phyloP scores from a whole-genome alignment of 2,888 invertebrate species.

The Orchesella flavescens region DNA sequence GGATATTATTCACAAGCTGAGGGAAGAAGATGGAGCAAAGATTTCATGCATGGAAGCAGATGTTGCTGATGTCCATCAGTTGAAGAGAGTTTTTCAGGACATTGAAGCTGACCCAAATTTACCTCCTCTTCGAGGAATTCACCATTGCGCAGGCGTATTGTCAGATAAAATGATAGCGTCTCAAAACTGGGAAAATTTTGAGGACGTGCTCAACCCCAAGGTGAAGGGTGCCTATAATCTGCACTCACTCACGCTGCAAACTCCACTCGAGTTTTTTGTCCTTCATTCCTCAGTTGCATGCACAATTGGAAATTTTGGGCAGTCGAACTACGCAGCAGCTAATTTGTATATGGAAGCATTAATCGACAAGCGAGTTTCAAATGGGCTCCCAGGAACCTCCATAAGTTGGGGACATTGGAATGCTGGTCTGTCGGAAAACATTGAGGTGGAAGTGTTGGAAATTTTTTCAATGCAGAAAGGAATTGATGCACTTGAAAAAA shows the following conservation, averaged over 20 bases:
- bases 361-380: not conserved
- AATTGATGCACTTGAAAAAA: too few relatives aligned
- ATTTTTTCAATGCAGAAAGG: too few relatives aligned
- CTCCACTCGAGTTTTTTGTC: constrained; percentile 35
- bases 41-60: too few relatives aligned
- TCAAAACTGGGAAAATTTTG: constrained; percentile 11
- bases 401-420: not conserved
- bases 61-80: too few relatives aligned
- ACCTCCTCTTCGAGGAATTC: constrained; percentile 25
- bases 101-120: not conserved
- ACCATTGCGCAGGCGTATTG: constrained; percentile 8
- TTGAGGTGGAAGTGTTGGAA: too few relatives aligned
- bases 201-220: constrained; percentile 11
- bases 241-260: not conserved
- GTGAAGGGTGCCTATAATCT: constrained; percentile 21
- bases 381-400: not conserved
- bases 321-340: constrained; percentile 27
- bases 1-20: too few relatives aligned
- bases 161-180: constrained; percentile 1
- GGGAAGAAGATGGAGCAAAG: too few relatives aligned
- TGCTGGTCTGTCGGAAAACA: too few relatives aligned
- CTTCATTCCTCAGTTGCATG: constrained; percentile 21
- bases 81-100: too few relatives aligned
- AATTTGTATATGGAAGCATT: constrained; percentile 24
- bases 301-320: constrained; percentile 9